Conservation (phyloP, 2,113 vertebrate species). For the Ardeotis arabs region DNA sequence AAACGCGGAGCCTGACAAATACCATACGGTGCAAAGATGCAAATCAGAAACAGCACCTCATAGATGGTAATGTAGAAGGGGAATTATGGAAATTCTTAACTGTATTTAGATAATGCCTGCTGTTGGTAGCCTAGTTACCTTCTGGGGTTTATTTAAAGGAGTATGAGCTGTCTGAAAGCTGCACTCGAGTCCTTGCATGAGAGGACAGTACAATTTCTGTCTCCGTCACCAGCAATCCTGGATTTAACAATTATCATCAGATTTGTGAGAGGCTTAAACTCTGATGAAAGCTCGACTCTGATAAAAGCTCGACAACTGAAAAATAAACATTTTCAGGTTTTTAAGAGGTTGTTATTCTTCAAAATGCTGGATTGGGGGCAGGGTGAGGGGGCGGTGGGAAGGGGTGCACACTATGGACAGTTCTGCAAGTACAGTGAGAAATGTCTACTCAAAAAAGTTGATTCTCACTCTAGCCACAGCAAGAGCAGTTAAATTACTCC, state of each 20-base stretch:
- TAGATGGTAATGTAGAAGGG: background rate
- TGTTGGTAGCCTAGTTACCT: background rate
- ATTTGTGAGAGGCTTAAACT: background rate
- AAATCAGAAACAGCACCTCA: background rate
- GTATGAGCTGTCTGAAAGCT: background rate
- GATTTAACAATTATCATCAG: background rate
- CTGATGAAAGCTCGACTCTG: background rate
- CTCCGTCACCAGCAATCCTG: background rate
- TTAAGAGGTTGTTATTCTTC: background rate
- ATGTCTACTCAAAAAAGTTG: background rate
- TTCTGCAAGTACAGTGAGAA: background rate
- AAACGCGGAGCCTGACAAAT: background rate
- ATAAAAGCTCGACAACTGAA: background rate
- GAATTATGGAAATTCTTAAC: background rate
- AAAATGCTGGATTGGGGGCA: background rate
- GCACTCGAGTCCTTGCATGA: background rate
- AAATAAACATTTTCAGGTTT: background rate
- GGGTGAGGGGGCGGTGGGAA: too few species aligned
- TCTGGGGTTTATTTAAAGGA: background rate
- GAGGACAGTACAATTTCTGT: background rate
- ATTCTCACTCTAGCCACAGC: background rate
- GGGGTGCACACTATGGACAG: too few species aligned
- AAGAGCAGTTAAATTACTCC: background rate
- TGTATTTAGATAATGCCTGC: background rate
- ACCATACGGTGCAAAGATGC: background rate